A percentile compares a stretch with the other conserved stretches of the same genome.
Evolutionary conservation across 2,797 vertebrate genomes (phyloP).

Genomic region (Muscicapa comitata): DNA sequence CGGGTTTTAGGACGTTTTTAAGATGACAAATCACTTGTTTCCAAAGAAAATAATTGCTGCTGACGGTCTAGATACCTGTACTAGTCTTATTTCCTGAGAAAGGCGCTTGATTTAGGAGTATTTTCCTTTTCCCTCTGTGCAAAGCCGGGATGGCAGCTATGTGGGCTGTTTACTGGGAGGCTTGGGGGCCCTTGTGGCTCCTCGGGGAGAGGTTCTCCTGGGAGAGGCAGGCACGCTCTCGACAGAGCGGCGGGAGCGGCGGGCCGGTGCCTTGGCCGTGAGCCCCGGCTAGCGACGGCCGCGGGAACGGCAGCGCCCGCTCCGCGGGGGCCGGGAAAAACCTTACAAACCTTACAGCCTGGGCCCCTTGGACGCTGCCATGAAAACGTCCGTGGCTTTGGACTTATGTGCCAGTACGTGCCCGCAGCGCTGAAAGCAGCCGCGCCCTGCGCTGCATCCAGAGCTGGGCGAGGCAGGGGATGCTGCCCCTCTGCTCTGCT

Average conservation of each 20-base stretch:
- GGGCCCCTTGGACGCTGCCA: too few species aligned
- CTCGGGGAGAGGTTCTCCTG: too few species aligned
- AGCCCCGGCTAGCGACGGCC: slow-evolving; percentile 71
- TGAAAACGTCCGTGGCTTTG: rapidly evolving
- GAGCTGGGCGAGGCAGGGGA: neutral
- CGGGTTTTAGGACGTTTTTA: neutral
- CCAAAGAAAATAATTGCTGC: neutral
- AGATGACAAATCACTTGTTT: neutral
- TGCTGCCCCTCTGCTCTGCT: neutral
- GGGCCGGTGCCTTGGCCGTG: slow-evolving; percentile 17
- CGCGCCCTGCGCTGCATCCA: neutral
- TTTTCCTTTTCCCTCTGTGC: neutral
- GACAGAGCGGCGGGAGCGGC: too few species aligned
- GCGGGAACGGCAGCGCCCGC: neutral
- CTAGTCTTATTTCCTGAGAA: neutral
- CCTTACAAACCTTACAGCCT: neutral
- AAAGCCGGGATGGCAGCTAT: neutral
- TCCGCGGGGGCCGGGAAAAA: rapidly evolving
- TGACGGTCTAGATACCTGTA: neutral
- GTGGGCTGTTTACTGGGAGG: too few species aligned
- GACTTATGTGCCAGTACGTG: rapidly evolving
- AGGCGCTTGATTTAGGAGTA: neutral
- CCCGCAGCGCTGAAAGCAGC: neutral
- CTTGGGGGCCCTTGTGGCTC: too few species aligned
- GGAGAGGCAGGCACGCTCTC: too few species aligned